Evolutionary conservation across 1,140 invertebrate species (phyloP).

Genomic region (Cryptotermes secundus): DNA sequence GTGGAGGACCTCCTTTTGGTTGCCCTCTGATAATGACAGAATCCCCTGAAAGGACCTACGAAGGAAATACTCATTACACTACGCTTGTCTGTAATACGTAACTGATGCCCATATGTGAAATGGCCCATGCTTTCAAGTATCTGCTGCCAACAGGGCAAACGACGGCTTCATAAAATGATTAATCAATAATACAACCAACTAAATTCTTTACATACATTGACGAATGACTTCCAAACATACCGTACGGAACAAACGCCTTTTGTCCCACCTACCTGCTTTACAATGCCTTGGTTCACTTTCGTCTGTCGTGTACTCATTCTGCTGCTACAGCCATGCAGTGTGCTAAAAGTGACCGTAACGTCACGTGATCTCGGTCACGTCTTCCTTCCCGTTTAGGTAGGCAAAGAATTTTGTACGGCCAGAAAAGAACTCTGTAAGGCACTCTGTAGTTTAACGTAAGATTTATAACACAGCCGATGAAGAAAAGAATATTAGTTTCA

Average conservation of each 20-base stretch:
- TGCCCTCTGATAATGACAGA: conserved; percentile 81
- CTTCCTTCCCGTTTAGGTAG: conserved; percentile 1
- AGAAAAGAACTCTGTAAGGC: neutral
- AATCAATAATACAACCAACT: neutral
- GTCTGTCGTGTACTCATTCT: conserved; percentile 52
- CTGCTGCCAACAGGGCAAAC: conserved; percentile 28
- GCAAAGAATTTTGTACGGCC: neutral
- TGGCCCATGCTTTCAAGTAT: conserved; percentile 19
- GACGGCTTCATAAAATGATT: neutral
- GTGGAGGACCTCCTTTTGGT: conserved; percentile 78
- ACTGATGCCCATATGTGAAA: conserved; percentile 27
- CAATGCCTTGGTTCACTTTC: conserved; percentile 52
- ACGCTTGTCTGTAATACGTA: neutral
- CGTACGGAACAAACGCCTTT: neutral
- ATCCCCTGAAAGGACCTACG: conserved; percentile 86
- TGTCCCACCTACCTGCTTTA: conserved; percentile 54
- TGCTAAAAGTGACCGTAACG: conserved; percentile 26
- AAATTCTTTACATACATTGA: neutral
- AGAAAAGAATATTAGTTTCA: neutral
- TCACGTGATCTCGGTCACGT: conserved; percentile 33
- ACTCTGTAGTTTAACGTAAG: neutral
- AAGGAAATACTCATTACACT: conserved; percentile 35
- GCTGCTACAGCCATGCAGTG: conserved; percentile 36
- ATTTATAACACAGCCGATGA: neutral
- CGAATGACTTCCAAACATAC: neutral